phyloP scores from a whole-genome alignment of 1,140 invertebrate species.

The Tetramorium alpestre region DNA sequence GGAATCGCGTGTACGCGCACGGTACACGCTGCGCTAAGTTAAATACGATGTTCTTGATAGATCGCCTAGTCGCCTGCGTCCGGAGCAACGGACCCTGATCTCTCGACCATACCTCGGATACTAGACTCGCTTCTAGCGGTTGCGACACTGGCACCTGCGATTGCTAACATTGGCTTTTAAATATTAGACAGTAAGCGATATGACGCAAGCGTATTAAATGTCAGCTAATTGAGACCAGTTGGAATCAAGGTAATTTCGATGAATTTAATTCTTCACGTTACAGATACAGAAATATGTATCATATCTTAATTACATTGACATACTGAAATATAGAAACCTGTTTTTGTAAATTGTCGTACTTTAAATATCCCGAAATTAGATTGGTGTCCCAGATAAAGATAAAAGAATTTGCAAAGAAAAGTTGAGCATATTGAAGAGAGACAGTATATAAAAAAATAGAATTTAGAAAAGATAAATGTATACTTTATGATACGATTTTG shows the following conservation, averaged over 20 bases:
- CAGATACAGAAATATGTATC: not conserved
- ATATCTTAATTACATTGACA: not conserved
- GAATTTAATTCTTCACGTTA: not conserved
- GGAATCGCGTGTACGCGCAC: conserved; percentile 53
- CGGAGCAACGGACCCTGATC: conserved; percentile 43
- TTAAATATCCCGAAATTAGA: not conserved
- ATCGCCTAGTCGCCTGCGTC: conserved; percentile 27
- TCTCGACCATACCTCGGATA: not conserved
- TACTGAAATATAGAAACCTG: not conserved
- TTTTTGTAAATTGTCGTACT: not conserved
- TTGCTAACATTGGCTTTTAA: conserved; percentile 17
- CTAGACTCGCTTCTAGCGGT: not conserved
- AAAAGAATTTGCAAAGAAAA: not conserved
- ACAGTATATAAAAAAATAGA: not conserved
- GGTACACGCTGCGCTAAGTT: conserved; percentile 47
- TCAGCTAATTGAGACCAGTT: not conserved
- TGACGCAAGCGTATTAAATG: conserved; percentile 4
- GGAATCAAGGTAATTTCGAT: not conserved
- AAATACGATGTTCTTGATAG: conserved; percentile 54
- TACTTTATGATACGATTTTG: not conserved
- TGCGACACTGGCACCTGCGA: conserved; percentile 11
- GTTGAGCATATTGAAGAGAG: not conserved
- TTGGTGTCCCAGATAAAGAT: not conserved
- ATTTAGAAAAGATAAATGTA: not conserved
- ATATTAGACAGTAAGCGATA: not conserved